phyloP scores from a whole-genome alignment of 2,888 invertebrate species.

The Cybosia mesomella region DNA sequence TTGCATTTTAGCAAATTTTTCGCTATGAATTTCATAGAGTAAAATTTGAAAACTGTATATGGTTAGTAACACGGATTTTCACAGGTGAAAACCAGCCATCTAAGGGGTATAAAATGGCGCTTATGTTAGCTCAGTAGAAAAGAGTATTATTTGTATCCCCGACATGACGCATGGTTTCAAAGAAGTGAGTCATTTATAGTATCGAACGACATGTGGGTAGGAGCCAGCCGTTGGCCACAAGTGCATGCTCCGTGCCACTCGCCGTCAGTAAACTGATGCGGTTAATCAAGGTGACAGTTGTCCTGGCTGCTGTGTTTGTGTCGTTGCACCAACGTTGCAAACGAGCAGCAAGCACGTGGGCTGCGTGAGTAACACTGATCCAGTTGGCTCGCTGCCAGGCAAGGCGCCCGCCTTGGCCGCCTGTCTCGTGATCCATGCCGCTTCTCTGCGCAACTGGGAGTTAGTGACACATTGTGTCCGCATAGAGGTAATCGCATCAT shows the following conservation, averaged over 20 bases:
- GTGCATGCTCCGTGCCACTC: background rate
- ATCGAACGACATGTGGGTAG: background rate
- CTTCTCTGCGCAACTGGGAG: background rate
- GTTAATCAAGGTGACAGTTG: background rate
- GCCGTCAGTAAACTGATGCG: background rate
- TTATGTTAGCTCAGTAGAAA: background rate
- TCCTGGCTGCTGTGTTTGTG: background rate
- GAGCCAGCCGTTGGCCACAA: background rate
- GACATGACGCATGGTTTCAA: background rate
- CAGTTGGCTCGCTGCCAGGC: constrained; percentile 8
- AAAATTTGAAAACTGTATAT: no score
- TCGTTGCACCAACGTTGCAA: background rate
- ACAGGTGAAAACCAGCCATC: no score
- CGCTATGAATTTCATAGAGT: no score
- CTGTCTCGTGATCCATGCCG: background rate
- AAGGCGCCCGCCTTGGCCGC: background rate
- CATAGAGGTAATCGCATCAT: background rate
- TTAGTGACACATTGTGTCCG: background rate
- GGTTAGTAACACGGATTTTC: no score
- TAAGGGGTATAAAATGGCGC: no score
- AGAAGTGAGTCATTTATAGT: background rate
- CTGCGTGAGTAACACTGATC: constrained; percentile 1
- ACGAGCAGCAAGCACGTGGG: background rate
- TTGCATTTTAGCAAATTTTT: no score
- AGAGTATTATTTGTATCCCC: background rate